phyloP scores from a whole-genome alignment of 2,888 invertebrate genomes.

The Eurytoma adleriae region DNA sequence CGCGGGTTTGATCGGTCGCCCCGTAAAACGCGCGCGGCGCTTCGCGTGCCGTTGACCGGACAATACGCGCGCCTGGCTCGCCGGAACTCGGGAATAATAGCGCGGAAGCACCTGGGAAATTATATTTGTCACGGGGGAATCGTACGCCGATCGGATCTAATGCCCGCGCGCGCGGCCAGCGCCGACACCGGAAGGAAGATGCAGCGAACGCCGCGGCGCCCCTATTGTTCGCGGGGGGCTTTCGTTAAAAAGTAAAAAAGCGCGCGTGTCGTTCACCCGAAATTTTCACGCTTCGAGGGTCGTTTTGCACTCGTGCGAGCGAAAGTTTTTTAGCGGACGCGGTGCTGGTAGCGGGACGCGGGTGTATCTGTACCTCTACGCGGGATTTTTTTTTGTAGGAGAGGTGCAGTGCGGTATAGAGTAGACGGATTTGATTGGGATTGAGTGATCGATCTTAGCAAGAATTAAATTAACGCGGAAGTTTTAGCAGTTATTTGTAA shows the following conservation, averaged over 20 bases:
- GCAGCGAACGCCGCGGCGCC: conserved; percentile 42
- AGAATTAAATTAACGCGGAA: no score
- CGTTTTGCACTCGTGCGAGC: conserved; percentile 10
- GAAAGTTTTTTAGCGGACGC: conserved; percentile 29
- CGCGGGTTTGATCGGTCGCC: no score
- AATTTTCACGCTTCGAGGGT: conserved; percentile 54
- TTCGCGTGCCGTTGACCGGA: conserved; percentile 53
- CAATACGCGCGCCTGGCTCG: conserved; percentile 64
- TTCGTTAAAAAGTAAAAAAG: conserved; percentile 33
- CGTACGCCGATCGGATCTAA: conserved; percentile 65
- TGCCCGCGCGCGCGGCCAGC: conserved; percentile 31
- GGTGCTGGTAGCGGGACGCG: neutral
- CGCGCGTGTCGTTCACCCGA: conserved; percentile 54
- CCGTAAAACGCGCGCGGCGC: neutral
- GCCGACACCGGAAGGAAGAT: conserved; percentile 68
- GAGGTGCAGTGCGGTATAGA: neutral
- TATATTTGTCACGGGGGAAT: conserved; percentile 72
- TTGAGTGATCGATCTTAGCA: neutral
- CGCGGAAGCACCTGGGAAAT: conserved; percentile 72
- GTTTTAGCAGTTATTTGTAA: no score
- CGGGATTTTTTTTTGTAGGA: neutral
- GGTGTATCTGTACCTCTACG: neutral
- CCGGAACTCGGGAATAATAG: conserved; percentile 73
- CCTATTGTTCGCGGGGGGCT: conserved; percentile 27
- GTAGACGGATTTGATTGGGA: neutral